Conservation (phyloP, 2,113 vertebrate species). For the Uria lomvia region DNA sequence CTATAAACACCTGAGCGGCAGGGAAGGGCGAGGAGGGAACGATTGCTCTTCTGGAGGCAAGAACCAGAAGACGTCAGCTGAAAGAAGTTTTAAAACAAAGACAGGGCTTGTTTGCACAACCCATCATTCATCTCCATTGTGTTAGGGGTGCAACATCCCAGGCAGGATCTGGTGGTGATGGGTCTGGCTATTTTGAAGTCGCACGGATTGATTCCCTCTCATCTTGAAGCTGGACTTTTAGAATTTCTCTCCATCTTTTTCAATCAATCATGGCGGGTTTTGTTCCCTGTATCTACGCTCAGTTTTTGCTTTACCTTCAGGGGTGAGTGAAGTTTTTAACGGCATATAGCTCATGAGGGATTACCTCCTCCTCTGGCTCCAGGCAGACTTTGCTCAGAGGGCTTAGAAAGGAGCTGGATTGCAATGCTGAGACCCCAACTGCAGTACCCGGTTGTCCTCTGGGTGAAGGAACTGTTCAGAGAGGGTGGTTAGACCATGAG, state of each 20-base stretch:
- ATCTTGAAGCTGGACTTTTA: neutral
- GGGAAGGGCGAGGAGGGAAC: neutral
- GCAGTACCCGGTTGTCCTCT: neutral
- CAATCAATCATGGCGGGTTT: neutral
- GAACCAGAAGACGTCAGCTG: neutral
- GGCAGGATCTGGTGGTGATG: neutral
- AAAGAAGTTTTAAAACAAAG: neutral
- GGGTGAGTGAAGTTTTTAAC: neutral
- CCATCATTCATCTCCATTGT: neutral
- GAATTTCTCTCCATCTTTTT: neutral
- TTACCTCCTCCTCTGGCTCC: neutral
- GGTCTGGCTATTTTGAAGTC: neutral
- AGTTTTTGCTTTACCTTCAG: neutral
- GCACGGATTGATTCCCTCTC: neutral
- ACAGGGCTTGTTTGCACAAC: neutral
- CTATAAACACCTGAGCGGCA: neutral
- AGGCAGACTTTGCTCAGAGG: neutral
- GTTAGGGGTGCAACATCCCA: neutral
- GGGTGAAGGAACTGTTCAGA: neutral
- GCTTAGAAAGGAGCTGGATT: neutral
- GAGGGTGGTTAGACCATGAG: rapidly evolving
- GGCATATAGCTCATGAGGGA: neutral
- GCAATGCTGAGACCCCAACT: neutral
- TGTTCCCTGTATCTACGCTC: neutral
- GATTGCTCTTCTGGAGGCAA: neutral